Base-by-base conservation (phyloP, 2,888 invertebrate species). In the Macrophya alboannulata region DNA sequence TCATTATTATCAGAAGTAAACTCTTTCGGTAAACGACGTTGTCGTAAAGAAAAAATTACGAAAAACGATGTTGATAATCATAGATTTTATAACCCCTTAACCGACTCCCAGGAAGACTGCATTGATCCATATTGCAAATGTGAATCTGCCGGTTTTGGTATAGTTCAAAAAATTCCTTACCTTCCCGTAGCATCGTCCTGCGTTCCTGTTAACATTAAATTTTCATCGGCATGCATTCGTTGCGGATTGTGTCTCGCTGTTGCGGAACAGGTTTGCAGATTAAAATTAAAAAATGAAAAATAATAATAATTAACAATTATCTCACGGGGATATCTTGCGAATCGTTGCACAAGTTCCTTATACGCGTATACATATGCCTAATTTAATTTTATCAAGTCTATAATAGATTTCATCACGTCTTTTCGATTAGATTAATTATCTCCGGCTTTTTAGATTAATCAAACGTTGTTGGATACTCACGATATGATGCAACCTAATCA, bases 221-320 rank as follows among this genome's bases (percentile, higher is more conserved):
- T 93, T 17, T 90, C 92, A 8, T 91, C 93, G 1, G 92, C 89
- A 5, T 93, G 92, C 55, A 79, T 93, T n/a, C 89, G 90, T 88
- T 93, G 93, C 85, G 90, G 91, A 71, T 89, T 92, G 74, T 93
- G 93, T 37, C 88, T 91, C 4, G 90, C 91, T 0, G 89, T 93
- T 76, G 92, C 91, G 55, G 90, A 91, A 59, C 88, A 91, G 90
- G 93, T 93, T 40, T 3, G 55, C 31, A 25, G 37, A 77, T 77
- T 43, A 55, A 6, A 10, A n/a, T 21, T 62, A 1, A 40, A 37
- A 6, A 37, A n/a, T n/a, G n/a, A 40, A 71, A 40, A n/a, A 31
- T 37, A 31, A 31, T 31, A 31, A 31, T 31, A 31, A 31, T 1
- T 15, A 37, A 37, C 12, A 71, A n/a, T 17, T 8, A n/a, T 51